Evolutionary conservation across 2,797 vertebrate species (phyloP), one percentile per base, ranked within the genome.

Genomic region (Ctenopoma multispine): DNA sequence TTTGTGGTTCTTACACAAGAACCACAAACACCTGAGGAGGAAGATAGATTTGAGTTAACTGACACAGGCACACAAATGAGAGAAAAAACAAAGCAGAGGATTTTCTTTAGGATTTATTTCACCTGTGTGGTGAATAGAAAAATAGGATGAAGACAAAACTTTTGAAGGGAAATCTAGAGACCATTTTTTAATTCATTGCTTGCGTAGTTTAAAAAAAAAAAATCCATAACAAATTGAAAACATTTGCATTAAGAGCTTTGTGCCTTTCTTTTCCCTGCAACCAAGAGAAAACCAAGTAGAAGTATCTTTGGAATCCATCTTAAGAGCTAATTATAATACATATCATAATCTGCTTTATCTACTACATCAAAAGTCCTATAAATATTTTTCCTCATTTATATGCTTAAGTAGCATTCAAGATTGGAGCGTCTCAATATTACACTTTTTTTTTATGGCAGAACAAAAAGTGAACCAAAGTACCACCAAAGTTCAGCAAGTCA

Each of bases 241-340:
- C 86, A 94, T 93, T 93, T 94, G 95, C 92, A 94, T 93, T 95
- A 93, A 95, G 94, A 94, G 93, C 94, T 94, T 93, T 94, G 94
- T 94, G 92, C 92, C 92, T 90, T 94, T 91, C 83, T 89, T 93
- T 92, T 92, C 93, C 93, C 93, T 94, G 94, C 90, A 94, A 95
- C 92, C 91, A 93, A 95, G 93, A 93, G 86, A 92, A 92, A 93
- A 91, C 82, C 92, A 94, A 92, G 87, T 93, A 79, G 87, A 85
- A 90, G 92, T 89, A 92, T 95, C 94, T 95, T 95, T 95, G 94
- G 94, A 91, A 93, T 95, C 91, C 86, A 80, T 94, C 83, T 89
- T 88, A 87, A 92, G 93, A 92, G 91, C 92, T 91, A 93, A 94
- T 94, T 93, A 93, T 91, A 89, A 93, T 94, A 94, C 92, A 92